These are phyloP conservation scores for Forbesichthys agassizii DNA, from an alignment of 2,113 vertebrate species.

Conservation along the genomic window DNA sequence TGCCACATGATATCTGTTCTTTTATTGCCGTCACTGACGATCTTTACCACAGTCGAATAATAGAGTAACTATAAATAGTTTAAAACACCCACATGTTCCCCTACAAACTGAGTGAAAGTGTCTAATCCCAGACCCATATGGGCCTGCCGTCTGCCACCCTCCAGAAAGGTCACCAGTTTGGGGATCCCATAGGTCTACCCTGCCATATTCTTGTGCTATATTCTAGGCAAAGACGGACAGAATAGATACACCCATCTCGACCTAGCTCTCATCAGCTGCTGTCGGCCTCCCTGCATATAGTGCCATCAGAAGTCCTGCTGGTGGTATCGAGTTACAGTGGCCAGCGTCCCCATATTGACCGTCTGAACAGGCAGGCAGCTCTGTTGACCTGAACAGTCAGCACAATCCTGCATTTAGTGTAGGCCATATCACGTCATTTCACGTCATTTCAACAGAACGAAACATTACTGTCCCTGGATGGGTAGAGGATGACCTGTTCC, in stretches of 20 bases:
- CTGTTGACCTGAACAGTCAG: conserved; percentile 44
- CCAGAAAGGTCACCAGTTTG: background rate
- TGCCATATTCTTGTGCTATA: background rate
- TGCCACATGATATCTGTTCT: too few species aligned
- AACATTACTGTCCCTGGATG: background rate
- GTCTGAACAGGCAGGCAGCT: conserved; percentile 25
- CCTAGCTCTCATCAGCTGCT: conserved; percentile 53
- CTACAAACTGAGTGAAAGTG: conserved; percentile 30
- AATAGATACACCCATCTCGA: conserved; percentile 26
- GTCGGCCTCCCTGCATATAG: conserved; percentile 35
- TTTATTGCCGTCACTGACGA: too few species aligned
- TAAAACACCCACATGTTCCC: background rate
- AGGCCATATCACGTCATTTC: conserved; percentile 22
- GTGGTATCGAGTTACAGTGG: conserved; percentile 62
- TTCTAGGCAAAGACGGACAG: conserved; percentile 50
- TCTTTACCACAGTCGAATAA: too few species aligned
- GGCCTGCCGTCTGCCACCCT: background rate
- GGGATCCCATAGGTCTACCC: too few species aligned
- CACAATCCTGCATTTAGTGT: conserved; percentile 29
- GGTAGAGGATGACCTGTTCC: too few species aligned
- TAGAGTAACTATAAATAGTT: too few species aligned
- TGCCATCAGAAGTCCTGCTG: conserved; percentile 60
- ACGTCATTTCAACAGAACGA: conserved; percentile 7
- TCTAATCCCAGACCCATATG: conserved; percentile 45
- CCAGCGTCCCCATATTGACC: conserved; percentile 33